phyloP scores from a whole-genome alignment of 2,113 vertebrate species.

The Alexandromys fortis region DNA sequence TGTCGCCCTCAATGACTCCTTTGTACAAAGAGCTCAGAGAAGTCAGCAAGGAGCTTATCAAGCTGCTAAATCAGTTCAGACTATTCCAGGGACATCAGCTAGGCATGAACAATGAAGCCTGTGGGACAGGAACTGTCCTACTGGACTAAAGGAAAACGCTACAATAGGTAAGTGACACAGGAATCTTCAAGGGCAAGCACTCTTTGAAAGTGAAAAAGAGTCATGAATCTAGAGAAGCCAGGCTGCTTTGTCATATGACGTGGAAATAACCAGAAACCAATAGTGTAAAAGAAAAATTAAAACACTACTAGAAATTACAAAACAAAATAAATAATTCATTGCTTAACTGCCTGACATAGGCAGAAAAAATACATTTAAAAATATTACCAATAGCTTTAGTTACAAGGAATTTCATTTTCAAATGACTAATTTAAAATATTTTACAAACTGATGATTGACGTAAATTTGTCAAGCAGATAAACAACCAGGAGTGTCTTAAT shows the following conservation, averaged over 20 bases:
- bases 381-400: conserved; percentile 14
- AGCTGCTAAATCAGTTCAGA: not conserved
- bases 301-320: not conserved
- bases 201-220: not conserved
- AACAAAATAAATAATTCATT: conserved; percentile 44
- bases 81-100: not conserved
- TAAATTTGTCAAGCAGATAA: conserved; percentile 60
- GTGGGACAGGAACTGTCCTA: not conserved
- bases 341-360: not conserved
- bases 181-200: not conserved
- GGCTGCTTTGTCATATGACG: not conserved
- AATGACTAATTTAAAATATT: conserved; percentile 46
- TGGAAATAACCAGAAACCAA: not conserved
- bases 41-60: not conserved
- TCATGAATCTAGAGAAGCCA: not conserved
- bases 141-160: conserved; percentile 14
- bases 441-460: conserved; percentile 36
- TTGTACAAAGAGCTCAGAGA: not conserved
- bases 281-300: conserved; percentile 43
- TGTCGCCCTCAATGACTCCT: not conserved
- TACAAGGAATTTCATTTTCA: conserved; percentile 43
- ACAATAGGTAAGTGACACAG: not conserved
- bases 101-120: not conserved
- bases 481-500: conserved; percentile 63
- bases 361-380: conserved; percentile 35